These are phyloP conservation scores for Contarinia nasturtii DNA, from an alignment of 1,140 invertebrate species.

Conservation along the genomic window DNA sequence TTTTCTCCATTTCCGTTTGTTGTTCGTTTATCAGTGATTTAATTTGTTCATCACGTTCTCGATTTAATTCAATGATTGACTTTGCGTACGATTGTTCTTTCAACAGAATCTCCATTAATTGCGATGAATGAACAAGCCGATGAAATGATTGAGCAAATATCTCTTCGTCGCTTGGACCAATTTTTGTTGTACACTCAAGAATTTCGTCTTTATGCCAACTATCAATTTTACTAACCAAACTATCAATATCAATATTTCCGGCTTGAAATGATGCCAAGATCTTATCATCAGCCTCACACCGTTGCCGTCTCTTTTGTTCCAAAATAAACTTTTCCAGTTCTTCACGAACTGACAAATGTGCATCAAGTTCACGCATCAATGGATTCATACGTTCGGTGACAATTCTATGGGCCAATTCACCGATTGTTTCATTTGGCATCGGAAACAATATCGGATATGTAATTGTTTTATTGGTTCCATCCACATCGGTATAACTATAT, in stretches of 20 bases:
- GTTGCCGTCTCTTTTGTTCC: too few species aligned
- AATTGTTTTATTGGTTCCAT: not conserved
- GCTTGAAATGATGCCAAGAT: too few species aligned
- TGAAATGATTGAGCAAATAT: slow-evolving; percentile 69
- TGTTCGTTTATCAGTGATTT: slow-evolving; percentile 33
- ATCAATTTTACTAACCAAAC: slow-evolving; percentile 46
- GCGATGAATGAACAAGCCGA: slow-evolving; percentile 50
- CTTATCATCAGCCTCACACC: too few species aligned
- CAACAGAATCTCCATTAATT: slow-evolving; percentile 58
- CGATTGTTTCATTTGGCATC: slow-evolving; percentile 15
- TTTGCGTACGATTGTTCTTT: slow-evolving; percentile 59
- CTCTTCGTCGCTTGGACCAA: slow-evolving; percentile 54
- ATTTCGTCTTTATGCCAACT: slow-evolving; percentile 47
- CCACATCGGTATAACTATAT: not conserved
- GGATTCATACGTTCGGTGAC: slow-evolving; percentile 23
- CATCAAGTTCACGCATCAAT: slow-evolving; percentile 21
- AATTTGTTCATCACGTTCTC: slow-evolving; percentile 42
- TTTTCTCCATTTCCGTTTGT: slow-evolving; percentile 31
- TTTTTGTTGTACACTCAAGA: slow-evolving; percentile 41
- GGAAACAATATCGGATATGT: slow-evolving; percentile 11
- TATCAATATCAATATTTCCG: slow-evolving; percentile 39
- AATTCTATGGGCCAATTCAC: slow-evolving; percentile 23
- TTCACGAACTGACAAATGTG: slow-evolving; percentile 9
- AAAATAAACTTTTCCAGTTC: too few species aligned
- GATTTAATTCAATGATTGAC: slow-evolving; percentile 43